A percentile compares a stretch with the other conserved stretches of the same genome.
Conservation (phyloP, 2,888 invertebrate genomes). For the Heliothis peltigera region DNA sequence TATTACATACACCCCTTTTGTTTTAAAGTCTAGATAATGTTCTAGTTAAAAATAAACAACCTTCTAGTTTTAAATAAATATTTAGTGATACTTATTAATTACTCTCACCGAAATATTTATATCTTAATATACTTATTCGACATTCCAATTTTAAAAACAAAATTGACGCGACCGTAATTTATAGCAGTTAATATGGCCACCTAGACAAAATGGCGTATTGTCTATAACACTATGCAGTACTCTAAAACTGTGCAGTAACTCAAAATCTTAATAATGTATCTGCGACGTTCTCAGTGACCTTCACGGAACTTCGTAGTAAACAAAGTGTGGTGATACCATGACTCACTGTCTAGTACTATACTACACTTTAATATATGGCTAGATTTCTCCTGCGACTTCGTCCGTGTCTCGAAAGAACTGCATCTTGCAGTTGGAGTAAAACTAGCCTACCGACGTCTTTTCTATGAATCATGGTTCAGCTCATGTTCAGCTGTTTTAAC, state of each 20-base stretch:
- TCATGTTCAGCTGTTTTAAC: too few relatives aligned
- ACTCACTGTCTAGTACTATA: slow-evolving; percentile 27
- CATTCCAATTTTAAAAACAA: background rate
- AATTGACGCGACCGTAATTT: background rate
- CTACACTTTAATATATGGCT: too few relatives aligned
- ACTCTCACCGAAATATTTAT: background rate
- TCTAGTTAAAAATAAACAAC: too few relatives aligned
- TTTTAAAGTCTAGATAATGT: too few relatives aligned
- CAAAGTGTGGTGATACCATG: slow-evolving; percentile 41
- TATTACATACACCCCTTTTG: too few relatives aligned
- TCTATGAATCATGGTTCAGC: too few relatives aligned
- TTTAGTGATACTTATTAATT: background rate
- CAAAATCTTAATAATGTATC: slow-evolving; percentile 9
- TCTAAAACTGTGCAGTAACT: slow-evolving; percentile 8
- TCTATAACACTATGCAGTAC: slow-evolving; percentile 2
- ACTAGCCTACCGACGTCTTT: too few relatives aligned
- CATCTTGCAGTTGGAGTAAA: too few relatives aligned
- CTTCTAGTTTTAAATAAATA: background rate
- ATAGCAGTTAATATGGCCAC: background rate
- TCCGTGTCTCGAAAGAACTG: too few relatives aligned
- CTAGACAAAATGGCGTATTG: slow-evolving; percentile 1
- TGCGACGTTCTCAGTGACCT: slow-evolving; percentile 19
- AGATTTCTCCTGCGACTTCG: too few relatives aligned
- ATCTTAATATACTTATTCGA: background rate
- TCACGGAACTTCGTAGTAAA: slow-evolving; percentile 39